Conservation (phyloP, 2,113 vertebrate genomes). For the Acrocephalus kingi region DNA sequence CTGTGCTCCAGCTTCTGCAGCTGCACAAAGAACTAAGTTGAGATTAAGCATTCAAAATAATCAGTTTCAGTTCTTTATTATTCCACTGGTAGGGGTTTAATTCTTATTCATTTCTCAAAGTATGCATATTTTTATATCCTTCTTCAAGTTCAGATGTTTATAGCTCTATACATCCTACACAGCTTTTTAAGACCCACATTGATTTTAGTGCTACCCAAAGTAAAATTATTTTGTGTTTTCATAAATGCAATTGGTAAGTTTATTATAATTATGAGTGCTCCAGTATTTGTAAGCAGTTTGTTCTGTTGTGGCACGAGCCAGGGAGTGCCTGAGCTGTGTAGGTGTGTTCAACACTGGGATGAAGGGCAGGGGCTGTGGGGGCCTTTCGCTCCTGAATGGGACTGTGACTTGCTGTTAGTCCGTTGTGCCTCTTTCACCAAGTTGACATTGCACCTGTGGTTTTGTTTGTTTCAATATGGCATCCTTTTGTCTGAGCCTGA, state of each 20-base stretch:
- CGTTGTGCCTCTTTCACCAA: background rate
- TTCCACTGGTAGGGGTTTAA: background rate
- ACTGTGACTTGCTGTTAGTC: background rate
- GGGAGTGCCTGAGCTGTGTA: too few relatives aligned
- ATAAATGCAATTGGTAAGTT: background rate
- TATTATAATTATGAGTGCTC: background rate
- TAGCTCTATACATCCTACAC: background rate
- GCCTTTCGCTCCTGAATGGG: background rate
- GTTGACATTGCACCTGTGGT: rapidly evolving
- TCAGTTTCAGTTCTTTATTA: background rate
- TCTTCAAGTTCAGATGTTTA: background rate
- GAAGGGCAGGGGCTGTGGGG: background rate
- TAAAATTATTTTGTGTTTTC: background rate
- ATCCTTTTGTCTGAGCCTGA: background rate
- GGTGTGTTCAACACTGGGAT: background rate
- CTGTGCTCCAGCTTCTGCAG: background rate
- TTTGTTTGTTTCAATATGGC: background rate
- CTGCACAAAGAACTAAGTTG: background rate
- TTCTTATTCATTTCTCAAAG: background rate
- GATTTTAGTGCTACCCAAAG: background rate
- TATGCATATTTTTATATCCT: background rate
- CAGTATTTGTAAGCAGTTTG: background rate
- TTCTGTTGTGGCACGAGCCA: background rate
- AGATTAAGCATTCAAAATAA: background rate
- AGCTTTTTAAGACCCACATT: background rate